Conservation (phyloP, 2,797 vertebrate genomes). For the Toxotes lorentzi region DNA sequence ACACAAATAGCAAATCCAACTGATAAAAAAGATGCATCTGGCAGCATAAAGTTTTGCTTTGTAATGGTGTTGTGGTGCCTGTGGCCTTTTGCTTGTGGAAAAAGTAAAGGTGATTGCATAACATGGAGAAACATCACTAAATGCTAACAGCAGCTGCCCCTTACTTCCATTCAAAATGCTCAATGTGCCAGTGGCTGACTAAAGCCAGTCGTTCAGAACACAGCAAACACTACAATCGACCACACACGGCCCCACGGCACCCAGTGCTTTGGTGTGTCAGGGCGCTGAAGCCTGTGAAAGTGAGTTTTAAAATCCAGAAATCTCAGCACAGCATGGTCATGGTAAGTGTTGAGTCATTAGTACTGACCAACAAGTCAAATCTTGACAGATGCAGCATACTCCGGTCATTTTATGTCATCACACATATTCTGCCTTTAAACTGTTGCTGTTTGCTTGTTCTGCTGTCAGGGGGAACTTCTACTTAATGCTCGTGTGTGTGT, state of each 20-base stretch:
- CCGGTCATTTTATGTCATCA: neutral
- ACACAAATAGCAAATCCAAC: neutral
- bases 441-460: constrained; percentile 9
- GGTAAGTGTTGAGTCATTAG: constrained; percentile 22
- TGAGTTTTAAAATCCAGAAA: constrained; percentile 8
- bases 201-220: neutral
- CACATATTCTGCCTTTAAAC: constrained; percentile 14
- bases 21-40: neutral
- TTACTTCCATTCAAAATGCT: neutral
- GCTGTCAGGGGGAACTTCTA: constrained; percentile 37
- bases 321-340: neutral
- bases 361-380: constrained; percentile 11
- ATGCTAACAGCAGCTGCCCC: neutral
- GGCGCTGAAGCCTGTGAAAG: constrained; percentile 3
- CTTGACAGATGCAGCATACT: neutral
- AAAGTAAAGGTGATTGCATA: neutral
- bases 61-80: neutral
- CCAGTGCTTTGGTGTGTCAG: constrained; percentile 11
- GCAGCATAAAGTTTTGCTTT: neutral
- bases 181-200: neutral
- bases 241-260: neutral
- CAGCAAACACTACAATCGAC: neutral
- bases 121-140: neutral
- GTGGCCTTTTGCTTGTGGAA: neutral
- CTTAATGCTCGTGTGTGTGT: constrained; percentile 29